These are phyloP conservation scores for Epinephelus coioides DNA, from an alignment of 2,797 vertebrate species.

Conservation along the genomic window DNA sequence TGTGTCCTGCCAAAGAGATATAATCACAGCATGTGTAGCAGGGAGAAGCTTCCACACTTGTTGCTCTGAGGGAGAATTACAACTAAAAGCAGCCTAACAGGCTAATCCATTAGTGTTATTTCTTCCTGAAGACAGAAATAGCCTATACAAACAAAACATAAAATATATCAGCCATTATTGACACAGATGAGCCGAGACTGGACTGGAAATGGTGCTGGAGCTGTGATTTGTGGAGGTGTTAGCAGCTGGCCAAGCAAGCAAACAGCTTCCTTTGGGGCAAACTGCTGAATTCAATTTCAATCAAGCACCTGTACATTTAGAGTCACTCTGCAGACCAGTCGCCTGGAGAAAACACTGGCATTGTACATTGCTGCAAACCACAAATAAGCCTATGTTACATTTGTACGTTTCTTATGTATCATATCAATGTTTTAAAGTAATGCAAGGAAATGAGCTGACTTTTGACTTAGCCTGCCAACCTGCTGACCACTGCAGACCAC, in stretches of 20 bases:
- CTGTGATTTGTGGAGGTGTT: slow-evolving; percentile 47
- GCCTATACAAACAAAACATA: slow-evolving; percentile 8
- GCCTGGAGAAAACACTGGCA: too few relatives aligned
- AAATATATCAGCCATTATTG: slow-evolving; percentile 32
- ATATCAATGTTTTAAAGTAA: too few relatives aligned
- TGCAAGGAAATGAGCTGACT: too few relatives aligned
- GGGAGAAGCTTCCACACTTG: slow-evolving; percentile 33
- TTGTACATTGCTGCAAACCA: too few relatives aligned
- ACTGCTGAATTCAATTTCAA: slow-evolving; percentile 37
- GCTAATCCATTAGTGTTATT: slow-evolving; percentile 16
- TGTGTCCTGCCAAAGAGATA: slow-evolving; percentile 34
- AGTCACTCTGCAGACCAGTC: slow-evolving; percentile 3
- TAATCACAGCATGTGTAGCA: slow-evolving; percentile 15
- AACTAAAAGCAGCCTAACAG: slow-evolving; percentile 22
- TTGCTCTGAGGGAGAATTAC: slow-evolving; percentile 41
- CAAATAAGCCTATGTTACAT: too few relatives aligned
- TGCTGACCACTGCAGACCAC: too few relatives aligned
- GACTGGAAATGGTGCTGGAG: slow-evolving; percentile 27
- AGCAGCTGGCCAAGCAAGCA: slow-evolving; percentile 34
- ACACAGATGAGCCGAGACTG: slow-evolving; percentile 39
- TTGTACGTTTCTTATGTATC: too few relatives aligned
- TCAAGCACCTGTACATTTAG: slow-evolving; percentile 40
- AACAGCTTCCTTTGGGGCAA: slow-evolving; percentile 21
- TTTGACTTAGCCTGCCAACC: too few relatives aligned
- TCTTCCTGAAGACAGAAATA: slow-evolving; percentile 28